Base-by-base conservation (phyloP, 2,888 invertebrate species). In the Oxycera nigricornis region DNA sequence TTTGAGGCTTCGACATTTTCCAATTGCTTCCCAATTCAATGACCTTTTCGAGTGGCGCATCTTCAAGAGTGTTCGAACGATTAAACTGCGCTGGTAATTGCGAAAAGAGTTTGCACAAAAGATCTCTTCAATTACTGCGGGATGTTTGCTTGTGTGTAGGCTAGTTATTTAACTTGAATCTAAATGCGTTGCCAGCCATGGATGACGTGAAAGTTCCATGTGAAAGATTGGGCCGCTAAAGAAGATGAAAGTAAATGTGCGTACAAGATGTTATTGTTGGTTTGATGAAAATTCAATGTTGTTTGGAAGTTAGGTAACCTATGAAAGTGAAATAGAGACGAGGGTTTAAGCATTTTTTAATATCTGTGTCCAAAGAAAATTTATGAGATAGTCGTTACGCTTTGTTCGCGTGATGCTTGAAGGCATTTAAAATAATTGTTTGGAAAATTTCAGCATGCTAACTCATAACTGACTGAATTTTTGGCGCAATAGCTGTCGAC, bases 21-120 rank as follows among this genome's bases (percentile, higher is more conserved):
- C 24, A 4, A 55, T 55, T 24, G 24, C 55, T 55, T 55, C 55
- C 55, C 6, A 55, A 22, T 55, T 55, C 55, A 55, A 55, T 55
- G 55, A 55, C 55, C 55, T 22, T 6, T 9, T 17, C 30, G 1
- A 7, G 17, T 31, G 17, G 61, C n/a, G n/a, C 61, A 61, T 61
- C 61, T 17, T 30, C 20, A 31, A 61, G 31, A 26, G 61, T n/a
- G 11, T 31, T 61, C 31, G n/a, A 31, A 28, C 31, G 31, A 61
- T 31, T 31, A 61, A 61, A 30, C 28, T 31, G 17, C n/a, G n/a
- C n/a, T 26, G 31, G 14, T 31, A 31, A 61, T 61, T 61, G 31
- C 17, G 31, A 31, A 6, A 61, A 61, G 14, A 31, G 9, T n/a
- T 61, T 31, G 2, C 3, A 31, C 28, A 20, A 31, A 61, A 61